Evolutionary conservation across 2,797 vertebrate species (phyloP).

Genomic region (Molothrus aeneus): DNA sequence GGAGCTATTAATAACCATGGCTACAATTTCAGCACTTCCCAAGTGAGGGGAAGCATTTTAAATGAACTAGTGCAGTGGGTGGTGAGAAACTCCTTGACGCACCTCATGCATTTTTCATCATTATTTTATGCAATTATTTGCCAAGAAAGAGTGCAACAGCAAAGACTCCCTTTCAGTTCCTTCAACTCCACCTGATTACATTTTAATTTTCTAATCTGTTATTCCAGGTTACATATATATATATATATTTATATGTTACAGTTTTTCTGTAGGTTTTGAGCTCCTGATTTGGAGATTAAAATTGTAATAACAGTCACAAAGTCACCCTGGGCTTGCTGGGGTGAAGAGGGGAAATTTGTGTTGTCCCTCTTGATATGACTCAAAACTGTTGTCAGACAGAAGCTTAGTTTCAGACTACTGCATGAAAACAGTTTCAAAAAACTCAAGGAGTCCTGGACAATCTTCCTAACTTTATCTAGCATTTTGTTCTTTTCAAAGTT

Average conservation of each 20-base stretch:
- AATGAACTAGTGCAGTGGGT: slow-evolving; percentile 34
- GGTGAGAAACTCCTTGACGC: background rate
- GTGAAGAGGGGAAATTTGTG: background rate
- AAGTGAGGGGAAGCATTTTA: slow-evolving; percentile 21
- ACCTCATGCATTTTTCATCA: slow-evolving; percentile 29
- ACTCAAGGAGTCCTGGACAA: background rate
- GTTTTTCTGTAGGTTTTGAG: background rate
- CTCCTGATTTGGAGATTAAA: slow-evolving; percentile 27
- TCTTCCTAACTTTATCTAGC: background rate
- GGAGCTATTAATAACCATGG: background rate
- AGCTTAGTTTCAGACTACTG: background rate
- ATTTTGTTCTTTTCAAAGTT: slow-evolving; percentile 34
- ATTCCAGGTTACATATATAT: background rate
- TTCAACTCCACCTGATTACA: background rate
- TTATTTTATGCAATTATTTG: slow-evolving; percentile 11
- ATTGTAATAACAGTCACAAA: slow-evolving; percentile 19
- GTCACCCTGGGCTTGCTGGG: slow-evolving; percentile 8
- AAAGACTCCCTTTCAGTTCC: background rate
- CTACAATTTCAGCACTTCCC: slow-evolving; percentile 28
- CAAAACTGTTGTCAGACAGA: slow-evolving; percentile 8
- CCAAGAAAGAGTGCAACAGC: background rate
- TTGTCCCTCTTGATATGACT: background rate
- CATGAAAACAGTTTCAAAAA: background rate
- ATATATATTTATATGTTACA: background rate
- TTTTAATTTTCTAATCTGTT: slow-evolving; percentile 5